Base-by-base conservation (phyloP, 2,797 vertebrate genomes). In the Sitta carolinensis region DNA sequence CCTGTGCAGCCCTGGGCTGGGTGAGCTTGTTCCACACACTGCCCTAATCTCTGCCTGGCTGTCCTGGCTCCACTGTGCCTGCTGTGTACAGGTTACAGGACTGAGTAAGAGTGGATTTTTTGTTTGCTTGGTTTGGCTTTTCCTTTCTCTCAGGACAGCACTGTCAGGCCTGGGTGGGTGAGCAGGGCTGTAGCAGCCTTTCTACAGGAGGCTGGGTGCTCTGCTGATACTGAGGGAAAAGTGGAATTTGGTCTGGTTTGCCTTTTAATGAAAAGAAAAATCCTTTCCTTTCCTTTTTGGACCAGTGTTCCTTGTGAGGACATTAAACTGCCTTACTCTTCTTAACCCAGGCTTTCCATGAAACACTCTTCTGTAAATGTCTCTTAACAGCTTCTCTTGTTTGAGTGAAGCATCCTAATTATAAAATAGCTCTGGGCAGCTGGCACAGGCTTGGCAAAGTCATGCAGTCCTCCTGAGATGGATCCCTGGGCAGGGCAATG, bases 111-210 rank as follows among this genome's bases (percentile, higher is more conserved):
- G 69, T 45, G 40, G 51, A 0, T 2, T 78, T 68, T 69, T 74
- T 36, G 29, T 57, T 89, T 76, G 84, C 9, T 89, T 87, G 54
- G 10, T 70, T 94, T 94, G 95, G 90, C 83, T 62, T 91, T 77
- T 88, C 70, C 57, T 85, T 66, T 67, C 80, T 93, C 29, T 36
- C 27, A 16, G 74, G 48, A 55, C 88, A 80, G 83, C 47, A 2
- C 25, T 66, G 83, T 69, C 83, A 69, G 72, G 90, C 34, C 83
- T 23, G 51, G 77, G 77, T 85, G 21, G 69, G 83, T 23, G 15
- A 55, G 30, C 58, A 40, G 76, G 47, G 76, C 80, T 76, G 32
- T 10, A 42, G 23, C 57, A 75, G 61, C n/a, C 70, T 27, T 70
- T 55, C 54, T 17, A 3, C 32, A 34, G 66, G n/a, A 91, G 69